Percentiles rank a stretch among this genome's conserved stretches.
Conservation (phyloP, 2,888 invertebrate genomes). For the Drosophila lutescens region DNA sequence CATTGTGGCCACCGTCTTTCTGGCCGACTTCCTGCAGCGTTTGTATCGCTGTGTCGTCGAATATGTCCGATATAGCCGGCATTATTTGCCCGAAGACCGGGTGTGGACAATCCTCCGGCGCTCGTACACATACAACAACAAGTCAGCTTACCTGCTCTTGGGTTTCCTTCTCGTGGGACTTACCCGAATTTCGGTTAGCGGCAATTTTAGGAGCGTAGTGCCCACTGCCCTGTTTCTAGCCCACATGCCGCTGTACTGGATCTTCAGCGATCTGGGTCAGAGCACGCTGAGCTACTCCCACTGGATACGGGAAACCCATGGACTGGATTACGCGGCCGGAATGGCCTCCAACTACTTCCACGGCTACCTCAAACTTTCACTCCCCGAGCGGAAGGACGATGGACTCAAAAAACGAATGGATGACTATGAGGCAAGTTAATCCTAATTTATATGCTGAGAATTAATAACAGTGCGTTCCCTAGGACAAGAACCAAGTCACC, state of each 20-base stretch:
- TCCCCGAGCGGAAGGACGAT: constrained; percentile 60
- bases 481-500: constrained; percentile 51
- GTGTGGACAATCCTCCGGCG: constrained; percentile 53
- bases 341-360: constrained; percentile 83
- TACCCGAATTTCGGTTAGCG: constrained; percentile 28
- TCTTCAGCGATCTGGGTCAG: constrained; percentile 26
- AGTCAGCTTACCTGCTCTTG: constrained; percentile 26
- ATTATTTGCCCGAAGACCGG: constrained; percentile 63
- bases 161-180: constrained; percentile 37
- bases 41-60: constrained; percentile 48
- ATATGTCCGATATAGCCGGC: constrained; percentile 37
- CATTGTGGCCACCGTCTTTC: constrained; percentile 25
- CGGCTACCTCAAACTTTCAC: constrained; percentile 77
- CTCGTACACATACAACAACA: constrained; percentile 42
- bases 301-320: constrained; percentile 71
- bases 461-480: too few species aligned
- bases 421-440: constrained; percentile 62
- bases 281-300: constrained; percentile 67
- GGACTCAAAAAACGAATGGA: constrained; percentile 75
- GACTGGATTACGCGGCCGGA: constrained; percentile 81
- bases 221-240: constrained; percentile 27
- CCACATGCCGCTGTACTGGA: constrained; percentile 71
- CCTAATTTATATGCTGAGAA: background rate
- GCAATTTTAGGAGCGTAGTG: constrained; percentile 30
- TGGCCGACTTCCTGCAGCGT: constrained; percentile 65